Conservation (phyloP, 2,797 vertebrate genomes). For the Uromys caudimaculatus region DNA sequence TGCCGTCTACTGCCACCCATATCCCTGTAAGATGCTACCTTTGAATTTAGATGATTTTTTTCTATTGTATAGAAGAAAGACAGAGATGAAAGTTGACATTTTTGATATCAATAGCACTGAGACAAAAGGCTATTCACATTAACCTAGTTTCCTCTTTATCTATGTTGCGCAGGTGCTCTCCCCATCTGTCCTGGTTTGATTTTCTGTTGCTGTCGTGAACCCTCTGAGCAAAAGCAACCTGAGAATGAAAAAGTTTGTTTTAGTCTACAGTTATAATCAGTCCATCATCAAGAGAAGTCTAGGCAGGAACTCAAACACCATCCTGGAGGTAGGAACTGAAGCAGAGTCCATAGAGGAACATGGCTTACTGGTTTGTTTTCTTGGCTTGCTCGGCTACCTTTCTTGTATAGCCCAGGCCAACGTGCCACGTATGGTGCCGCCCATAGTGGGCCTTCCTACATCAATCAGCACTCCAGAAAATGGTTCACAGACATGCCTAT, state of each 20-base stretch:
- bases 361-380: not conserved
- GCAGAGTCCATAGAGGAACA: not conserved
- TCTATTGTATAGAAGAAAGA: not conserved
- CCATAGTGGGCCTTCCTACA: not conserved
- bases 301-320: not conserved
- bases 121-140: not conserved
- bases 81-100: not conserved
- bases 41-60: not conserved
- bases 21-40: not conserved
- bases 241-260: not conserved
- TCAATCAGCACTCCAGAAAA: not conserved
- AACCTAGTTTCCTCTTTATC: not conserved
- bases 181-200: not conserved
- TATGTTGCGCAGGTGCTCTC: rapidly evolving
- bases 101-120: not conserved
- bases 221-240: not conserved
- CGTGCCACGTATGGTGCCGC: not conserved
- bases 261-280: not conserved
- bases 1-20: not conserved
- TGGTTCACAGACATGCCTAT: not conserved
- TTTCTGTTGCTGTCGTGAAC: not conserved
- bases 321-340: not conserved
- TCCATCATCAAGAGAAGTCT: not conserved
- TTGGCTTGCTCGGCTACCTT: not conserved
- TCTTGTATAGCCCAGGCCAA: too few relatives aligned